These are phyloP conservation scores for Helicoverpa assulta DNA, from an alignment of 2,888 invertebrate genomes.

Conservation along the genomic window DNA sequence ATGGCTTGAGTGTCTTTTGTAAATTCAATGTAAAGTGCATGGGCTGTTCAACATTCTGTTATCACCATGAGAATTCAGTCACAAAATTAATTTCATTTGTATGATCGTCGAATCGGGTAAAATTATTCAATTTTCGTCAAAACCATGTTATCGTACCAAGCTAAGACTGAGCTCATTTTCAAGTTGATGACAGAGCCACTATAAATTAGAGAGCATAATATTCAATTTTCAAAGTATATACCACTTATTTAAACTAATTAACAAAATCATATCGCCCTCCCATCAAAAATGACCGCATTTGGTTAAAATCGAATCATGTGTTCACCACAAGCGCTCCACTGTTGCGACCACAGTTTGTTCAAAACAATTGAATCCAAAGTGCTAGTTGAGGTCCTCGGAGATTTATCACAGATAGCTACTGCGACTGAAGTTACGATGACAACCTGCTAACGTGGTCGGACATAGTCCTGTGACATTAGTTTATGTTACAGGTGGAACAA, in stretches of 20 bases:
- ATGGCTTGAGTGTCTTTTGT: slow-evolving; percentile 1
- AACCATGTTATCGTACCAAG: no score
- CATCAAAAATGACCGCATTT: slow-evolving; percentile 9
- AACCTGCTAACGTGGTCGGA: slow-evolving; percentile 56
- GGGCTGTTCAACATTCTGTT: neutral
- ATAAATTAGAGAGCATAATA: neutral
- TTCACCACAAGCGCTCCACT: slow-evolving; percentile 23
- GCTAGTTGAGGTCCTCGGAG: slow-evolving; percentile 54
- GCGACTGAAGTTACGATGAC: slow-evolving; percentile 64
- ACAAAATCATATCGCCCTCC: neutral
- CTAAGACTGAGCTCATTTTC: no score
- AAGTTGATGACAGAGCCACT: no score
- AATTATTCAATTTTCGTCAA: no score
- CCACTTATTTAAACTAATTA: neutral
- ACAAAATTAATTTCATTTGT: no score
- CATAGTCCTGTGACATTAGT: slow-evolving; percentile 58
- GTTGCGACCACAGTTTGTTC: slow-evolving; percentile 34
- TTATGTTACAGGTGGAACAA: slow-evolving; percentile 64
- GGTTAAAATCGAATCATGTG: slow-evolving; percentile 45
- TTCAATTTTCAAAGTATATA: neutral
- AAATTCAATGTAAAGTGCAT: neutral
- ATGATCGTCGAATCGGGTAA: no score
- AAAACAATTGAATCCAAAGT: slow-evolving; percentile 59
- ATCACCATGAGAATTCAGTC: no score
- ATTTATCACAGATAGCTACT: slow-evolving; percentile 50